These are phyloP conservation scores for Hyperoplus immaculatus DNA, from an alignment of 2,797 vertebrate genomes.

Conservation along the genomic window DNA sequence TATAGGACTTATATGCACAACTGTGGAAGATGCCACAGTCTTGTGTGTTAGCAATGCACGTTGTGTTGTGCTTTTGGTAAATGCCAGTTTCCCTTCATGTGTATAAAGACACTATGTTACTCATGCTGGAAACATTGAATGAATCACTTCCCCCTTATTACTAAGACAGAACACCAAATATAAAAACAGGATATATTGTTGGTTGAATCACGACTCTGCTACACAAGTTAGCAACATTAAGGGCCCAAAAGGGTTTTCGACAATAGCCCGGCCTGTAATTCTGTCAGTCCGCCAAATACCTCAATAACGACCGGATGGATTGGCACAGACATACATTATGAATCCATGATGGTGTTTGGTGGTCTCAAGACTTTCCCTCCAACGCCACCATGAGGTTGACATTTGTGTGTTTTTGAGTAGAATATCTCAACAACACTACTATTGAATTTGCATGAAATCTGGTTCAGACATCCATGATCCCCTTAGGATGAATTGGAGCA, in stretches of 20 bases:
- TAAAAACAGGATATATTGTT: constrained; percentile 30
- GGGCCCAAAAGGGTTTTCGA: background rate
- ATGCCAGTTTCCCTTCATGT: constrained; percentile 10
- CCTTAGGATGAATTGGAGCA: background rate
- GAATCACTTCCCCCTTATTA: constrained; percentile 31
- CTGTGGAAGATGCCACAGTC: background rate
- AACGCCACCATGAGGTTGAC: background rate
- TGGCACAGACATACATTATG: background rate
- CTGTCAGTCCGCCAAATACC: background rate
- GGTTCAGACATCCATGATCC: background rate
- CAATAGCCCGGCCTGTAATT: too few species aligned
- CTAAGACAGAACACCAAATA: background rate
- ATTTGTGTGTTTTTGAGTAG: background rate
- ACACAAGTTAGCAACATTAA: background rate
- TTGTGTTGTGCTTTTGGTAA: constrained; percentile 1
- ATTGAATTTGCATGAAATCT: background rate
- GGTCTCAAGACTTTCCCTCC: background rate
- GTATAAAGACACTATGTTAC: background rate
- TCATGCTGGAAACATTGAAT: constrained; percentile 28
- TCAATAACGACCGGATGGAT: background rate
- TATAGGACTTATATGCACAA: background rate
- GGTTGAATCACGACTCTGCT: constrained; percentile 5
- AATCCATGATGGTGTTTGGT: background rate
- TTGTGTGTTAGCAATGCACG: background rate
- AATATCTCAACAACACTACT: background rate